Conservation (phyloP, 2,113 vertebrate genomes). For the Takifugu bimaculatus region DNA sequence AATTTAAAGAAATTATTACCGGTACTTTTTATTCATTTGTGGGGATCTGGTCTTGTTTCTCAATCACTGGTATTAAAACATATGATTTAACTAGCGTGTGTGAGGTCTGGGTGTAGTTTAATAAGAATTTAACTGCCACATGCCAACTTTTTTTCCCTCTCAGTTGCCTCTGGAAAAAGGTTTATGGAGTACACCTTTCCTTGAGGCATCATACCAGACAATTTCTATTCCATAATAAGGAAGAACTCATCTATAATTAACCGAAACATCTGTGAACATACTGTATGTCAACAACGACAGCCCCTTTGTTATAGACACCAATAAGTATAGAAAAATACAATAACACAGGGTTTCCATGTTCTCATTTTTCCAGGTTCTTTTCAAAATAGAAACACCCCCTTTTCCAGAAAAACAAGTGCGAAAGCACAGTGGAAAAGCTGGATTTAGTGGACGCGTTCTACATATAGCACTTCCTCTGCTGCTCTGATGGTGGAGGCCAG, state of each 20-base stretch:
- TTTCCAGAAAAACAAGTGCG: neutral
- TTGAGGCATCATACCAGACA: too few species aligned
- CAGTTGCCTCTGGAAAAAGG: neutral
- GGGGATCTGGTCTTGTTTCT: too few species aligned
- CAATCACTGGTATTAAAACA: too few species aligned
- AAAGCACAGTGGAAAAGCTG: slow-evolving; percentile 10
- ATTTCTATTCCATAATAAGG: too few species aligned
- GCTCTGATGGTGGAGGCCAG: slow-evolving; percentile 8
- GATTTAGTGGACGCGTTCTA: slow-evolving; percentile 1
- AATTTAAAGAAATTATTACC: neutral
- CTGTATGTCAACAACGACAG: neutral
- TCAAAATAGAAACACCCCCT: neutral
- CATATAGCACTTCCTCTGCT: slow-evolving; percentile 24
- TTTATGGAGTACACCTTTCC: too few species aligned
- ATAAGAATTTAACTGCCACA: neutral
- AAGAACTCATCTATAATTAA: too few species aligned
- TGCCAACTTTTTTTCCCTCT: neutral
- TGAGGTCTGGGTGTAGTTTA: neutral
- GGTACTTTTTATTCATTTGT: neutral
- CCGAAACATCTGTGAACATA: too few species aligned
- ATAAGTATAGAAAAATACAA: too few species aligned
- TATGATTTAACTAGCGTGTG: neutral
- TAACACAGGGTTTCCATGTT: neutral
- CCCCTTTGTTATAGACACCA: neutral
- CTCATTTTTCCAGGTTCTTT: slow-evolving; percentile 1